A percentile compares a stretch with the other conserved stretches of the same genome.
Evolutionary conservation across 2,888 invertebrate genomes (phyloP).

Genomic region (Acanthosepion lycidas): DNA sequence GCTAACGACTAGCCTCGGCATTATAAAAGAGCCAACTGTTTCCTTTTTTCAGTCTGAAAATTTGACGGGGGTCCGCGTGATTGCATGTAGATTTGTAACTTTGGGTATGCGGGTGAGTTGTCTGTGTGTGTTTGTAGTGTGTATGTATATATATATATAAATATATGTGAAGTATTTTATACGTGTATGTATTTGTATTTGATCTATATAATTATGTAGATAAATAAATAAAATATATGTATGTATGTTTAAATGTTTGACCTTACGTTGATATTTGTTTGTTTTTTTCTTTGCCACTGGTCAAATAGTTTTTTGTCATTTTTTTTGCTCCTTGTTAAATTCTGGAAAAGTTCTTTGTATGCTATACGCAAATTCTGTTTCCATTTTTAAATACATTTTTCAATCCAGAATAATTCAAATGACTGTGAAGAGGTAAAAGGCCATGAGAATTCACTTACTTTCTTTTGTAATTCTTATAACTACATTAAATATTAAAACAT

Average conservation of each 20-base stretch:
- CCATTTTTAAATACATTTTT: not conserved
- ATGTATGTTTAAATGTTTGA: not conserved
- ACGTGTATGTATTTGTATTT: not conserved
- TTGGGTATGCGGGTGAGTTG: not conserved
- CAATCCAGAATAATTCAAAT: not conserved
- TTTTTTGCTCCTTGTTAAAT: not conserved
- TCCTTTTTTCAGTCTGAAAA: not conserved
- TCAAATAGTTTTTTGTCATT: not conserved
- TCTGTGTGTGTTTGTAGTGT: not conserved
- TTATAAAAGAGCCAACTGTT: not conserved
- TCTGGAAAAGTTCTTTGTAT: not conserved
- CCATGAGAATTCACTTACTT: not conserved
- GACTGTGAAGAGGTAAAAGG: not conserved
- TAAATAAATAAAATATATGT: not conserved
- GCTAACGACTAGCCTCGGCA: constrained; percentile 25
- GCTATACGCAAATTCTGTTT: not conserved
- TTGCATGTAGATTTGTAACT: not conserved
- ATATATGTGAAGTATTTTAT: not conserved
- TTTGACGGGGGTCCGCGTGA: not conserved
- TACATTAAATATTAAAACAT: not conserved
- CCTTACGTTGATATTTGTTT: not conserved
- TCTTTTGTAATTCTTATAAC: not conserved
- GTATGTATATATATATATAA: not conserved
- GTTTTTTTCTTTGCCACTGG: not conserved
- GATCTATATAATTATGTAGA: not conserved